Percentiles rank a stretch among this genome's conserved stretches.
phyloP scores from a whole-genome alignment of 2,113 vertebrate genomes.

The Odocoileus hemionus region DNA sequence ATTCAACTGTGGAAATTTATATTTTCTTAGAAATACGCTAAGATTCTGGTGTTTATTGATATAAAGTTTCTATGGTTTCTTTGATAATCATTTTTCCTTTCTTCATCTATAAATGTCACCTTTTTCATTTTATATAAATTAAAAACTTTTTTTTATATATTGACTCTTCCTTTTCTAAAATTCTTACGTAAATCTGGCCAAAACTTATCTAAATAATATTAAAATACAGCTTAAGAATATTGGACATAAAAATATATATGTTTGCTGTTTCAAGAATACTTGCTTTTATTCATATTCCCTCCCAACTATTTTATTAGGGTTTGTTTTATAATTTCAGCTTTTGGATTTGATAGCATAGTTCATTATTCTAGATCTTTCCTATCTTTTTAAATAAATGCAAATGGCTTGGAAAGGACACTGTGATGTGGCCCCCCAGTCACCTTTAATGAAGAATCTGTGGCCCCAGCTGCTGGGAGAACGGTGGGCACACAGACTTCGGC shows the following conservation, averaged over 20 bases:
- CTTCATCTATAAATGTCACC: not conserved
- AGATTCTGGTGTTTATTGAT: not conserved
- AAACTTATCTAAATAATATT: not conserved
- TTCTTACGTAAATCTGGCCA: not conserved
- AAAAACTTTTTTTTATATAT: not conserved
- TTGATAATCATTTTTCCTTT: not conserved
- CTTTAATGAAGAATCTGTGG: not conserved
- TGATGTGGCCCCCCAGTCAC: not conserved
- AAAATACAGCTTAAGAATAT: not conserved
- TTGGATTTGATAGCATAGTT: not conserved
- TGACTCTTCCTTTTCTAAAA: not conserved
- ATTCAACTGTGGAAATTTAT: not conserved
- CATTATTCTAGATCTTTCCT: not conserved
- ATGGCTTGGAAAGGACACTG: not conserved
- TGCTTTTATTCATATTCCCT: not conserved
- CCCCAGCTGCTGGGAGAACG: not conserved
- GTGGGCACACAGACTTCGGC: not conserved
- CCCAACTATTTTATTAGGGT: not conserved
- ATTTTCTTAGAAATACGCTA: not conserved
- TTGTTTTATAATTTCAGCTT: not conserved
- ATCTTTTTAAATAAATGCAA: not conserved
- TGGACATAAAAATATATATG: not conserved
- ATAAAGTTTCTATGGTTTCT: not conserved
- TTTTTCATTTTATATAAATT: not conserved
- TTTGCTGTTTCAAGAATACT: not conserved